These are phyloP conservation scores for Psittacula echo DNA, from an alignment of 2,797 vertebrate species.

Conservation along the genomic window DNA sequence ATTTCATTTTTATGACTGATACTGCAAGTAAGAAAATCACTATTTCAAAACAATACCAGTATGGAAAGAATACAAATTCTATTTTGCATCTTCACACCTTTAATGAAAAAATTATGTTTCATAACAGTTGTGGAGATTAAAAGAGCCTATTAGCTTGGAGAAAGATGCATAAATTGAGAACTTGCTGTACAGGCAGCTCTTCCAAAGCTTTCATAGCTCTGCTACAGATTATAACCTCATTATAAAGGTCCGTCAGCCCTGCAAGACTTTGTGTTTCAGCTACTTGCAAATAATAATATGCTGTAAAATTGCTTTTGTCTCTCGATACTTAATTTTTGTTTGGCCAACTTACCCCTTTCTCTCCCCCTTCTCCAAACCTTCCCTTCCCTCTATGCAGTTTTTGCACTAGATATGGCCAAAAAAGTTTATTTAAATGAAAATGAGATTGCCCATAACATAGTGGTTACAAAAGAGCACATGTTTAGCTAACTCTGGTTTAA, in stretches of 20 bases:
- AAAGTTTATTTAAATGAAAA: neutral
- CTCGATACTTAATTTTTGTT: neutral
- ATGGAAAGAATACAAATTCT: neutral
- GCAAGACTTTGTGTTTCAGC: neutral
- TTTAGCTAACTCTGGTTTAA: neutral
- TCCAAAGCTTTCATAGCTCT: neutral
- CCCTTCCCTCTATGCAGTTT: neutral
- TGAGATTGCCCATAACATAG: neutral
- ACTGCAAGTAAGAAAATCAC: neutral
- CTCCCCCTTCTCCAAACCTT: neutral
- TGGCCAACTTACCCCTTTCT: too few species aligned
- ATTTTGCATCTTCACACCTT: neutral
- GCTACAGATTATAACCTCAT: neutral
- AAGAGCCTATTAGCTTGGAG: neutral
- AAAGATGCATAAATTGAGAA: neutral
- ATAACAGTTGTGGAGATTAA: neutral
- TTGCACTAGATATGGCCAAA: neutral
- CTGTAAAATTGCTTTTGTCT: neutral
- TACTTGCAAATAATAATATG: neutral
- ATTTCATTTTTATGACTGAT: neutral
- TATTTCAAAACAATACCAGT: neutral
- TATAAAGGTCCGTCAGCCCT: neutral
- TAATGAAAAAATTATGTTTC: neutral
- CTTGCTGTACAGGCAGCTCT: neutral
- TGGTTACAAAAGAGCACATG: neutral